Percentiles rank a stretch among this genome's conserved stretches.
phyloP scores from a whole-genome alignment of 2,113 vertebrate genomes.

The Stigmatopora argus region DNA sequence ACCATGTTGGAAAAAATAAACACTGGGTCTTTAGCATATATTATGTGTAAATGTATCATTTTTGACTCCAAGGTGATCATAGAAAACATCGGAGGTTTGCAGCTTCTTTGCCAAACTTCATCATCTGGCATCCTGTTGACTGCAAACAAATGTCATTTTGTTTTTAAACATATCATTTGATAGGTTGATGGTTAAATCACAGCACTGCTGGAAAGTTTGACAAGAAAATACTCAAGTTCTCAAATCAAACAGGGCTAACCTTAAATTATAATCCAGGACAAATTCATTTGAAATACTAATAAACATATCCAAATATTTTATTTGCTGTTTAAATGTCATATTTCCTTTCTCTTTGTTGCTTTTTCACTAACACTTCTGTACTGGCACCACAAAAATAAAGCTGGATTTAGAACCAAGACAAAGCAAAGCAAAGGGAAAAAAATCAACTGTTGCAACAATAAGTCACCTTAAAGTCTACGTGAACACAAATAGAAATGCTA shows the following conservation, averaged over 20 bases:
- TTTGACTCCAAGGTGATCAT: slow-evolving; percentile 12
- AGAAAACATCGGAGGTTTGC: slow-evolving; percentile 11
- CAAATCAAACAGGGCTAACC: not conserved
- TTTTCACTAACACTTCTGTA: too few species aligned
- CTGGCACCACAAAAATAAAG: not conserved
- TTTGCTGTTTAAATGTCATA: not conserved
- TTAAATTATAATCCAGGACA: not conserved
- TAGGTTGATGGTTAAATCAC: slow-evolving; percentile 24
- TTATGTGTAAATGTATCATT: not conserved
- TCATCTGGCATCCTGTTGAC: slow-evolving; percentile 26
- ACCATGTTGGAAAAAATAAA: slow-evolving; percentile 22
- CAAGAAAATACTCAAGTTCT: too few species aligned
- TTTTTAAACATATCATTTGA: slow-evolving; percentile 14
- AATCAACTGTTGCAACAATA: not conserved
- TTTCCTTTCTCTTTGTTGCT: not conserved
- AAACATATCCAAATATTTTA: too few species aligned
- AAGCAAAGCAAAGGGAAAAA: not conserved
- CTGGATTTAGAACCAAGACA: not conserved
- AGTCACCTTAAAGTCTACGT: not conserved
- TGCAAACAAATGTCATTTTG: slow-evolving; percentile 13
- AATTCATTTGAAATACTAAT: not conserved
- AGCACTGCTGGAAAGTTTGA: not conserved
- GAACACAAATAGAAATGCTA: slow-evolving; percentile 11
- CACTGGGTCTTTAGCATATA: slow-evolving; percentile 12
- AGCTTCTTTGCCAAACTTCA: slow-evolving; percentile 47